phyloP scores from a whole-genome alignment of 2,888 invertebrate genomes.

The Pandemis corylana region DNA sequence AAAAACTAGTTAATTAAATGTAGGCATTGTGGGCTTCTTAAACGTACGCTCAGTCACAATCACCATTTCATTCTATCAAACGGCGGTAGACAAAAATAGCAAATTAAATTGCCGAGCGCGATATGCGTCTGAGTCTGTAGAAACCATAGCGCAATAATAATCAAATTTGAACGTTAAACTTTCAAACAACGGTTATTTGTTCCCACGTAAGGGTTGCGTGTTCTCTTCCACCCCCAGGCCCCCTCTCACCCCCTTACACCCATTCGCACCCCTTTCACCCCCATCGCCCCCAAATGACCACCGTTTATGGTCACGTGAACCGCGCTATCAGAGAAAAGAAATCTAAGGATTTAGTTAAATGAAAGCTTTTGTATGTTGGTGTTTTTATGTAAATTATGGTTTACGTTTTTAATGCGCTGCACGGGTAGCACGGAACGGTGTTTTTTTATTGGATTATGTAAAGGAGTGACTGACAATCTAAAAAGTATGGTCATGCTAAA shows the following conservation, averaged over 20 bases:
- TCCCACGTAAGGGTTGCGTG: conserved; percentile 33
- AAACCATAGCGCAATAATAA: conserved; percentile 1
- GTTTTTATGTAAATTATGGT: conserved; percentile 8
- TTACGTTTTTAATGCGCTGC: not conserved
- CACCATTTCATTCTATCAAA: too few relatives aligned
- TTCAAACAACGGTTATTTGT: conserved; percentile 17
- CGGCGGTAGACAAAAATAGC: not conserved
- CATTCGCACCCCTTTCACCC: conserved; percentile 9
- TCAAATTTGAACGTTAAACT: conserved; percentile 4
- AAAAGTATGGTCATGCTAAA: too few relatives aligned
- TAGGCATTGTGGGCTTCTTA: too few relatives aligned
- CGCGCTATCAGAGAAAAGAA: conserved; percentile 20
- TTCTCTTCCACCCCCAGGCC: conserved; percentile 1
- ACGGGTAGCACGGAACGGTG: not conserved
- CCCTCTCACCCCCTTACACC: conserved; percentile 5
- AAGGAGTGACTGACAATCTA: not conserved
- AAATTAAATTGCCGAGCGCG: not conserved
- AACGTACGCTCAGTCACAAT: too few relatives aligned
- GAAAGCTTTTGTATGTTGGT: conserved; percentile 20
- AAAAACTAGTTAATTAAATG: too few relatives aligned
- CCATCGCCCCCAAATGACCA: conserved; percentile 23
- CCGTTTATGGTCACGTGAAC: conserved; percentile 31
- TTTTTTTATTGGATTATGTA: not conserved
- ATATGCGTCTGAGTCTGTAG: not conserved
- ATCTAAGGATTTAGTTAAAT: conserved; percentile 27